These are phyloP conservation scores for Drosophila nebulosa DNA, from an alignment of 1,140 invertebrate species.

Conservation along the genomic window DNA sequence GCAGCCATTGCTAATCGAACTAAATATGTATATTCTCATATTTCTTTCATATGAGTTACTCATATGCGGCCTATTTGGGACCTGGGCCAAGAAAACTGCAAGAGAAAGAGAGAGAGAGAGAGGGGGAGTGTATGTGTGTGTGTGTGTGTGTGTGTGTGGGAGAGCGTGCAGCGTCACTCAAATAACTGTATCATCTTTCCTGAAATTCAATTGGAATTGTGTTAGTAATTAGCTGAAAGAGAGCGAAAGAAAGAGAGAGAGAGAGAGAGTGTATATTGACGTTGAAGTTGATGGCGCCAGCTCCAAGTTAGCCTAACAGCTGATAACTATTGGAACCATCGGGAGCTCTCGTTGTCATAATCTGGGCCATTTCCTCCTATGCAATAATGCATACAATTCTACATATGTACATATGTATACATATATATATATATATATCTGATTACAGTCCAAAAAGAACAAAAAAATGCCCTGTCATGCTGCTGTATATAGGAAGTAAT, in stretches of 20 bases:
- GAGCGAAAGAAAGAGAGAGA: not conserved
- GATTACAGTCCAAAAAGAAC: not conserved
- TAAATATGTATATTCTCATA: slow-evolving; percentile 39
- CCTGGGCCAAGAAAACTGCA: not conserved
- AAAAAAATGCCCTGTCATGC: not conserved
- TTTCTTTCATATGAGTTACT: slow-evolving; percentile 55
- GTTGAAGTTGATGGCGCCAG: too few species aligned
- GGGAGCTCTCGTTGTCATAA: slow-evolving; percentile 37
- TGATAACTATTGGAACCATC: slow-evolving; percentile 53
- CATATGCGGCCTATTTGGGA: not conserved
- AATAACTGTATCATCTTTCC: too few species aligned
- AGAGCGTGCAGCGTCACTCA: too few species aligned
- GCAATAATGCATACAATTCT: slow-evolving; percentile 2
- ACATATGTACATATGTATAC: not conserved
- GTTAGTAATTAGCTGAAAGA: too few species aligned
- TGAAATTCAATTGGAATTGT: too few species aligned
- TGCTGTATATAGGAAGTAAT: not conserved
- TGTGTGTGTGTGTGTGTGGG: too few species aligned
- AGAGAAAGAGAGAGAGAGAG: too few species aligned
- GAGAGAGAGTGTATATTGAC: not conserved
- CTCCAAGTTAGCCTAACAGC: too few species aligned
- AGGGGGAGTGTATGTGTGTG: too few species aligned
- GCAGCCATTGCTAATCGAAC: slow-evolving; percentile 53
- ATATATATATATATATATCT: not conserved
- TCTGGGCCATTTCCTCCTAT: slow-evolving; percentile 21